Evolutionary conservation across 2,113 vertebrate genomes (phyloP), one percentile per base, ranked within the genome.

Genomic region (Ondatra zibethicus): DNA sequence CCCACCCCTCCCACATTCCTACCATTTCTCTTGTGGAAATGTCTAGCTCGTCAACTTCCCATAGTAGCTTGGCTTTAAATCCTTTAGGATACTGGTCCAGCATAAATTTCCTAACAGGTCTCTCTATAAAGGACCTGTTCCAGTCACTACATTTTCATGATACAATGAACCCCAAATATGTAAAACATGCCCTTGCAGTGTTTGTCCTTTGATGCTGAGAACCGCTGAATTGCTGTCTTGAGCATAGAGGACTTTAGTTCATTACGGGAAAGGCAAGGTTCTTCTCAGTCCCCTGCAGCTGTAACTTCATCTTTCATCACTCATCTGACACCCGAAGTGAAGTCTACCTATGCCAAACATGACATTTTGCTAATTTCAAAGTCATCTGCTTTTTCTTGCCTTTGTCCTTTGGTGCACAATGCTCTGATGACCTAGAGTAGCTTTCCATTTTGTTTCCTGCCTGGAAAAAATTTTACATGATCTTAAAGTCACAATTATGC

Each of bases 331-430:
- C 81, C 70, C 81, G 88, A 72, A 82, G 80, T 80, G 91, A 93
- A 88, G 50, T 97, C 75, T 93, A n/a, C 85, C 55, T 65, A 70
- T 72, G 77, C 50, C 76, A 89, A 86, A 88, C 85, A 61, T 61
- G 81, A 88, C 85, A 61, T 61, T 77, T 91, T 61, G 72, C 77
- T 96, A 86, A 94, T 96, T 90, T 97, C 80, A 93, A 90, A 88
- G 76, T 33, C 93, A 94, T 70, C 39, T 92, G 88, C 88, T 92
- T 96, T 78, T 92, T 86, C 58, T 90, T 66, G 82, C 65, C 65
- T 81, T 36, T 94, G 65, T 95, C 80, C 82, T 96, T 93, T 92
- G 89, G 80, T 93, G 78, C 76, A 86, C 27, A 82, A 85, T 96
- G 81, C 95, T 96, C 91, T 77, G 93, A 23, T 93, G 76, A 93